Base-by-base conservation (phyloP, 2,888 invertebrate species). In the Plagiodera versicolora region DNA sequence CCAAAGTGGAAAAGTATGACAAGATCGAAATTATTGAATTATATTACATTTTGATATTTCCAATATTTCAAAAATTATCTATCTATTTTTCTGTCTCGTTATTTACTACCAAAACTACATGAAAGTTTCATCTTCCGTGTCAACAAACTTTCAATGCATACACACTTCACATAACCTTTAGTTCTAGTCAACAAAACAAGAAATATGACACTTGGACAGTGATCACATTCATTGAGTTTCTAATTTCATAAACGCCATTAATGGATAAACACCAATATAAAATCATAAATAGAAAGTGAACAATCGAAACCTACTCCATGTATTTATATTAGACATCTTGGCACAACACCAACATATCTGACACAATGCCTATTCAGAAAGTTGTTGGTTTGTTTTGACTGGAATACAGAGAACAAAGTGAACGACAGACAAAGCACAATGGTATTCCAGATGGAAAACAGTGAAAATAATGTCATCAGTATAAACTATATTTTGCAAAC, bases 241-340 rank as follows among this genome's bases (percentile, higher is more conserved):
- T 53, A 53, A 53, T 53, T 53, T 24, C 24, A 53, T 39, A 39
- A 19, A 30, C 44, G 19, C 16, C 10, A 53, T 44, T 35, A n/a
- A 53, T 44, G 16, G 24, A 14, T n/a, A 44, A 20, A 52, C 19
- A 45, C 45, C 45, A 16, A 4, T 45, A 52, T 53, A 8, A 19
- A 39, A 35, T 18, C 20, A 52, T 52, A 9, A 53, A 53, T 44
- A 44, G 53, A 53, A 53, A 53, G 53, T 53, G 24, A 24, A 52
- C 19, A 18, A 52, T 39, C 14, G 39, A 39, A 14, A 39, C 4
- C n/a, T 14, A 39, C 39, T 39, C 39, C 2, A 39, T 14, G 39
- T 39, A 32, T 39, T 53, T 30, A 39, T 44, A 10, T 14, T 16
- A 53, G 53, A 53, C 53, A 53, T 35, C 53, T 53, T 28, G 53